These are phyloP conservation scores for Spisula subtruncata DNA, from an alignment of 2,888 invertebrate genomes.

Conservation along the genomic window DNA sequence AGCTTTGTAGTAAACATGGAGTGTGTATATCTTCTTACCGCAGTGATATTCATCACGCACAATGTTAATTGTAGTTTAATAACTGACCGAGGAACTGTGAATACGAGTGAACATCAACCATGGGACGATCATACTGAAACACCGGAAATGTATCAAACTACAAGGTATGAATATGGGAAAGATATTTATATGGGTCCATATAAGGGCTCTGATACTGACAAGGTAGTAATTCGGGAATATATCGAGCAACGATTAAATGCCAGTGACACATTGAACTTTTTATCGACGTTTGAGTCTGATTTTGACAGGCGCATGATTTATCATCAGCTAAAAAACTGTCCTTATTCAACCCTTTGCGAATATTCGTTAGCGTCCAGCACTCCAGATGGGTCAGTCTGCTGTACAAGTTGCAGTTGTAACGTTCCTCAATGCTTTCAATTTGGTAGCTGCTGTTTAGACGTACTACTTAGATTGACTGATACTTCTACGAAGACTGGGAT, in stretches of 20 bases:
- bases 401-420: slow-evolving; percentile 22
- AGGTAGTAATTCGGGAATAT: background rate
- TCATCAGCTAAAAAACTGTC: slow-evolving; percentile 22
- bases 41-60: no score
- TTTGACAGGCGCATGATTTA: slow-evolving; percentile 12
- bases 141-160: background rate
- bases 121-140: background rate
- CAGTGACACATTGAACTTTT: background rate
- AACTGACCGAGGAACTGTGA: no score
- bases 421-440: background rate
- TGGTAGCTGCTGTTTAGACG: background rate
- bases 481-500: background rate
- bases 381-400: background rate
- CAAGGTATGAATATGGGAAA: no score
- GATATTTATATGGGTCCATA: no score
- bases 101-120: background rate
- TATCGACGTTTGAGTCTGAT: slow-evolving; percentile 8
- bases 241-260: background rate
- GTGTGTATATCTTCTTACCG: no score
- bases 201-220: no score
- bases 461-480: no score
- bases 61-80: no score
- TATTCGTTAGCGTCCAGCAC: background rate
- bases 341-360: background rate
- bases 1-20: no score